phyloP scores from a whole-genome alignment of 2,888 invertebrate genomes.

The Eupithecia abbreviata region DNA sequence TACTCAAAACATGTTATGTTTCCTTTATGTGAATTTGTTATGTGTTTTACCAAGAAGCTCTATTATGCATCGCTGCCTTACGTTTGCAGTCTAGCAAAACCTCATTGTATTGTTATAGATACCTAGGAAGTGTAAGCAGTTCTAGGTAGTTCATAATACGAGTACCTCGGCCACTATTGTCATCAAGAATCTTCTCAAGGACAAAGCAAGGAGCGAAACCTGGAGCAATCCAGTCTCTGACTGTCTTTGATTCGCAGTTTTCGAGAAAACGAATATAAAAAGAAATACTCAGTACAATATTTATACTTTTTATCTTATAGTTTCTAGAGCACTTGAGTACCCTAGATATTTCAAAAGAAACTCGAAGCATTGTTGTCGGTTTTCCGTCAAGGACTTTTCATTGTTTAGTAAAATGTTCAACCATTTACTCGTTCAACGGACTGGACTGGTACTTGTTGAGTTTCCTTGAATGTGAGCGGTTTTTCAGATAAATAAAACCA shows the following conservation, averaged over 20 bases:
- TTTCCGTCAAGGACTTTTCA: constrained; percentile 25
- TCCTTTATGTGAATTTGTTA: constrained; percentile 17
- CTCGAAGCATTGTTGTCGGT: constrained; percentile 21
- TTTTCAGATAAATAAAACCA: neutral
- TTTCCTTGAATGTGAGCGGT: constrained; percentile 21
- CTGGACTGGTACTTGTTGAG: constrained; percentile 20
- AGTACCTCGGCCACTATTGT: neutral
- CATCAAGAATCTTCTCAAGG: neutral
- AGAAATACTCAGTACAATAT: neutral
- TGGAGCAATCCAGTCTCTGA: neutral
- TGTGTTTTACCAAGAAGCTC: constrained; percentile 23
- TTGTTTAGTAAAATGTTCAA: constrained; percentile 30
- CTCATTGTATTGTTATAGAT: neutral
- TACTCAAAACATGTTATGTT: constrained; percentile 6
- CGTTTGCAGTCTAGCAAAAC: constrained; percentile 8
- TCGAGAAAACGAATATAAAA: neutral
- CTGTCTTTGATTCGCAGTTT: neutral
- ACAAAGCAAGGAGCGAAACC: neutral
- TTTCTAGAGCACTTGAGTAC: constrained; percentile 6
- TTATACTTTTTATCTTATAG: neutral
- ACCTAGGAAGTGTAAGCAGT: neutral
- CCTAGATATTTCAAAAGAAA: constrained; percentile 16
- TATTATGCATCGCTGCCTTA: constrained; percentile 13
- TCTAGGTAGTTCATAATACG: neutral
- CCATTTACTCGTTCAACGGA: constrained; percentile 18